A percentile compares a stretch with the other conserved stretches of the same genome.
Evolutionary conservation across 2,113 vertebrate genomes (phyloP).

Genomic region (Romanogobio albipinnatus): DNA sequence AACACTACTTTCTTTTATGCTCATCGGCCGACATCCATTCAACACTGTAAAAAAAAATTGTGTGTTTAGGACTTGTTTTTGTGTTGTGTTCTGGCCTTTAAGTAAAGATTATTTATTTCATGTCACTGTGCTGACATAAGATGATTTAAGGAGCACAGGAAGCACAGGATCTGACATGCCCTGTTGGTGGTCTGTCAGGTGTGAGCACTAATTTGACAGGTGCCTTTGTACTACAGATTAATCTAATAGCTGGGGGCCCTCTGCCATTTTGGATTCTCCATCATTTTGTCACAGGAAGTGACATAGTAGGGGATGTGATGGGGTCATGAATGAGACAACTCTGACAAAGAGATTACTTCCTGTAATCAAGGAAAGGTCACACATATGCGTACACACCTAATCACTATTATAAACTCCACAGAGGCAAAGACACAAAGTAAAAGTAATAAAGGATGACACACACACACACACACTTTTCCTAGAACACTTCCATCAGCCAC

Average conservation of each 20-base stretch:
- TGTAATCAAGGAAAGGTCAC: conserved; percentile 17
- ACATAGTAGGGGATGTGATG: conserved; percentile 26
- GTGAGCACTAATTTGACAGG: conserved; percentile 53
- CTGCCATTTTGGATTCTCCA: conserved; percentile 42
- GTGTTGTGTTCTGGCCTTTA: not conserved
- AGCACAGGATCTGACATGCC: conserved; percentile 48
- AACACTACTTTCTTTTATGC: not conserved
- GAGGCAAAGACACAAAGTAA: not conserved
- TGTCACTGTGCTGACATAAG: conserved; percentile 21
- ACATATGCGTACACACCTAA: not conserved
- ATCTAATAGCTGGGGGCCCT: conserved; percentile 27
- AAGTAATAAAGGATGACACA: not conserved
- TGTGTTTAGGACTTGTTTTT: not conserved
- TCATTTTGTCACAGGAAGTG: conserved; percentile 49
- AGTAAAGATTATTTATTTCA: not conserved
- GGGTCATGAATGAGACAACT: conserved; percentile 42
- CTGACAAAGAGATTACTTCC: conserved; percentile 54
- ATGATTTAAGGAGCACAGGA: conserved; percentile 23
- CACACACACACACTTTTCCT: not conserved
- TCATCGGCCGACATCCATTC: not conserved
- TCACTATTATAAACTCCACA: not conserved
- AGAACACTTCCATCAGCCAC: conserved; percentile 28
- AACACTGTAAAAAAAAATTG: not conserved
- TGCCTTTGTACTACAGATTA: conserved; percentile 49
- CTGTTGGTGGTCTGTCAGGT: conserved; percentile 53